These are phyloP conservation scores for Alosa alosa DNA, from an alignment of 2,113 vertebrate genomes.

Conservation along the genomic window DNA sequence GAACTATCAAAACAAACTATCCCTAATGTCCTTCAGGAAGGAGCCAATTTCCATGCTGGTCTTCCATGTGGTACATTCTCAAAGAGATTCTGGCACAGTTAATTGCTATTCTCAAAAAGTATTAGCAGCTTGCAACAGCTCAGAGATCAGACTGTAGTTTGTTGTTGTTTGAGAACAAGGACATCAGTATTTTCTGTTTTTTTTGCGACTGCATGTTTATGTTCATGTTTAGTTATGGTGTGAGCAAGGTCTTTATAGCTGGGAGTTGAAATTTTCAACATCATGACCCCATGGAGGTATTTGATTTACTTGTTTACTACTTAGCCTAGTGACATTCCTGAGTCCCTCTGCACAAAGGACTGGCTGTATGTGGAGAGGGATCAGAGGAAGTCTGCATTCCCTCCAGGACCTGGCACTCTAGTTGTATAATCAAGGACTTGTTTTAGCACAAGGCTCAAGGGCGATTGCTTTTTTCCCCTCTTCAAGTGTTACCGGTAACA, in stretches of 20 bases:
- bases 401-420: conserved; percentile 61
- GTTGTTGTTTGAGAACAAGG: neutral
- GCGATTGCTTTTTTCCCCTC: conserved; percentile 23
- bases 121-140: neutral
- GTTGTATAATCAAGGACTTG: conserved; percentile 67
- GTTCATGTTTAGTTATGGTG: no score
- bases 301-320: conserved; percentile 63
- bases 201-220: neutral
- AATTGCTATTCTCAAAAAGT: neutral
- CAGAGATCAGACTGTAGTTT: neutral
- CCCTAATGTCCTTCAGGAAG: neutral
- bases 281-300: conserved; percentile 44
- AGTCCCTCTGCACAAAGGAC: conserved; percentile 68
- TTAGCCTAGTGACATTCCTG: conserved; percentile 65
- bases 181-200: neutral
- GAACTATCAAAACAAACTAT: neutral
- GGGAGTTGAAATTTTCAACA: neutral
- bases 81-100: neutral
- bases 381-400: conserved; percentile 75
- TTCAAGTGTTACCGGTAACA: neutral
- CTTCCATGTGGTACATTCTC: neutral
- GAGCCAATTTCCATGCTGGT: neutral
- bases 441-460: conserved; percentile 41
- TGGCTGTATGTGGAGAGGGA: conserved; percentile 72
- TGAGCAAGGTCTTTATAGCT: neutral